A percentile compares a stretch with the other conserved stretches of the same genome.
Evolutionary conservation across 2,888 invertebrate species (phyloP).

Genomic region (Anodontia alba): DNA sequence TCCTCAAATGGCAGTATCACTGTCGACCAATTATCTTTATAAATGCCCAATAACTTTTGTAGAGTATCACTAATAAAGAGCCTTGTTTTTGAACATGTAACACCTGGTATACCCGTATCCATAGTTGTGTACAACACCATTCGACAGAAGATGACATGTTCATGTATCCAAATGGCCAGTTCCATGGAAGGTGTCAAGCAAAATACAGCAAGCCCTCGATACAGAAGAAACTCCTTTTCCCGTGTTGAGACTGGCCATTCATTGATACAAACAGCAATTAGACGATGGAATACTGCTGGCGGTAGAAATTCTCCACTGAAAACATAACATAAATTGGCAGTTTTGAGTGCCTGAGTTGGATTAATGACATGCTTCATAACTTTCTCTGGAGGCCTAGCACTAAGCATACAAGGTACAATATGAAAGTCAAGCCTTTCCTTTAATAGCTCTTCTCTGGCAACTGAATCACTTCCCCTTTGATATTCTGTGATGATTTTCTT

Average conservation of each 20-base stretch:
- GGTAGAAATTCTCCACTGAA: conserved; percentile 48
- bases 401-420: conserved; percentile 50
- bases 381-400: conserved; percentile 7
- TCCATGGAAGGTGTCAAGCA: conserved; percentile 12
- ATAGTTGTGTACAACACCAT: conserved; percentile 23
- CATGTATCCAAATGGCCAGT: conserved; percentile 47
- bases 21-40: conserved; percentile 6
- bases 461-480: neutral
- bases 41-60: conserved; percentile 17
- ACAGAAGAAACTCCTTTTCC: conserved; percentile 26
- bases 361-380: neutral
- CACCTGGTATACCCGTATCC: neutral
- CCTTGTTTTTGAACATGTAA: conserved; percentile 17
- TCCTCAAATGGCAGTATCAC: conserved; percentile 38
- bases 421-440: conserved; percentile 33
- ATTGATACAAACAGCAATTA: conserved; percentile 49
- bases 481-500: neutral
- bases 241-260: conserved; percentile 19
- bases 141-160: conserved; percentile 42
- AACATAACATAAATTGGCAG: conserved; percentile 39
- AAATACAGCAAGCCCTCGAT: conserved; percentile 49
- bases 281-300: conserved; percentile 55
- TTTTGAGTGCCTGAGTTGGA: conserved; percentile 20
- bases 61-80: conserved; percentile 16
- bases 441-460: neutral